A percentile compares a stretch with the other conserved stretches of the same genome.
Conservation (phyloP, 2,888 invertebrate genomes). For the Globia sparganii region DNA sequence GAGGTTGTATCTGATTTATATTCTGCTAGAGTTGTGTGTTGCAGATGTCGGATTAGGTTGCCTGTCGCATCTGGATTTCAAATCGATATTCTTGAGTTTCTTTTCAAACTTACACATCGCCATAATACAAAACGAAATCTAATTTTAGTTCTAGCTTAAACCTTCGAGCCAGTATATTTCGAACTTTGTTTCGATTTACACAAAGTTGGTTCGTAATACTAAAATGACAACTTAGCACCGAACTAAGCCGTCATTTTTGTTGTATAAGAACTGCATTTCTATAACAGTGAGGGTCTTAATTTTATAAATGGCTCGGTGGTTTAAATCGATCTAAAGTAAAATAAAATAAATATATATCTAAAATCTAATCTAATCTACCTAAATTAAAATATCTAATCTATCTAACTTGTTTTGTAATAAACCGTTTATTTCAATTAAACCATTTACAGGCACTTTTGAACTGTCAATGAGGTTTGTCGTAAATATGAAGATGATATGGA, state of each 20-base stretch:
- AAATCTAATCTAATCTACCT: no score
- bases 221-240: neutral
- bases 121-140: neutral
- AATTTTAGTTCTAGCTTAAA: neutral
- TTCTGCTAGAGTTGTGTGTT: slow-evolving; percentile 42
- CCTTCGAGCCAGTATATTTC: neutral
- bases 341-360: no score
- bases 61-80: slow-evolving; percentile 7
- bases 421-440: neutral
- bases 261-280: no score
- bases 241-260: no score
- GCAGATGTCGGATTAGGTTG: slow-evolving; percentile 1
- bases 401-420: no score
- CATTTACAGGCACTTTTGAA: neutral
- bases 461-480: neutral
- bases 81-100: neutral
- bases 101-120: neutral
- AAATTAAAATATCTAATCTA: no score
- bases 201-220: neutral
- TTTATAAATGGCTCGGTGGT: no score
- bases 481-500: neutral
- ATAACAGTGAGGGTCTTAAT: no score
- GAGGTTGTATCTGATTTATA: slow-evolving; percentile 37
- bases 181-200: neutral
- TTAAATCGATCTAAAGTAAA: no score